Evolutionary conservation across 2,113 vertebrate species (phyloP).

Genomic region (Psephotus haematonotus): DNA sequence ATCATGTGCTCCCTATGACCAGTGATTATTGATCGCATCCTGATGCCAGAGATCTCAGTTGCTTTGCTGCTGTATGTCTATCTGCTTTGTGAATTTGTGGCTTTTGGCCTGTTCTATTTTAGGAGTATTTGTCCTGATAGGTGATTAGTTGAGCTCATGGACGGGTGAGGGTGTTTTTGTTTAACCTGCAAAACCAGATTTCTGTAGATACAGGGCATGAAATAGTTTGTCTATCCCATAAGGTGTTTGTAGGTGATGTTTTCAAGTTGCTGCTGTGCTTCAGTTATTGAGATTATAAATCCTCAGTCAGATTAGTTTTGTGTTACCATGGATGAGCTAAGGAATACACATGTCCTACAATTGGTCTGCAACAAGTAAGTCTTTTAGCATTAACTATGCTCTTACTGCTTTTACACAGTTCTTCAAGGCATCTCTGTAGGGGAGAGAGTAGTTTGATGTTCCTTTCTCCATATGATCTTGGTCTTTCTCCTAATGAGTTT

Average conservation of each 20-base stretch:
- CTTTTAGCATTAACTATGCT: background rate
- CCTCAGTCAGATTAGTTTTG: background rate
- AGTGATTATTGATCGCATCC: background rate
- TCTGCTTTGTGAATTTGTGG: background rate
- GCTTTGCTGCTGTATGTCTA: background rate
- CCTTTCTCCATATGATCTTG: background rate
- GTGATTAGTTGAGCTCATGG: background rate
- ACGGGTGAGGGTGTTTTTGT: background rate
- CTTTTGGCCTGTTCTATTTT: background rate
- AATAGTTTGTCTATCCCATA: background rate
- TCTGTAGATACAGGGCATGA: background rate
- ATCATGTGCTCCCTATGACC: fast-evolving
- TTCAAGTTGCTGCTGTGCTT: background rate
- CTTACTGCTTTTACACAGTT: background rate
- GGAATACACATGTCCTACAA: background rate
- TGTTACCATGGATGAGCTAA: background rate
- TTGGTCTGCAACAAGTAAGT: background rate
- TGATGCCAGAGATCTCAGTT: background rate
- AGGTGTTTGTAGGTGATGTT: background rate
- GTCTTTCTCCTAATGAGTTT: background rate
- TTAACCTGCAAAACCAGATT: background rate
- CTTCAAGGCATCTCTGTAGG: fast-evolving
- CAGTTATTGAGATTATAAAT: background rate
- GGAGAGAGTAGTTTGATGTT: background rate
- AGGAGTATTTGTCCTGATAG: background rate